Base-by-base conservation (phyloP, 2,113 vertebrate genomes). In the Cathartes aura region DNA sequence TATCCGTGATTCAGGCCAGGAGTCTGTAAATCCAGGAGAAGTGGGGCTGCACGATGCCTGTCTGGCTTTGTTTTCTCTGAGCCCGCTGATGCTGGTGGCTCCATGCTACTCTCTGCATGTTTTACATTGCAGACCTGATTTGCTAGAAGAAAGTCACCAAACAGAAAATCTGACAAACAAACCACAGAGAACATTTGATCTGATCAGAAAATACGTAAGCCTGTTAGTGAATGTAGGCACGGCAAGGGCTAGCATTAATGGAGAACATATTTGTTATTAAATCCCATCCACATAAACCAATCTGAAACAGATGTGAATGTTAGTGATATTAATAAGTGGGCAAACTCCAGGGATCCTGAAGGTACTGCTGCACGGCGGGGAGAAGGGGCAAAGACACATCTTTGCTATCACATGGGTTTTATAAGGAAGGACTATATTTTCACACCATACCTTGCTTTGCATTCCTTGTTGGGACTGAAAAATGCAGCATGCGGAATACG, bases 261-360 rank as follows among this genome's bases (percentile, higher is more conserved):
- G 71, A 66, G 93, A 98, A 96, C 94, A 96, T 91, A 89, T 91
- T 97, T 98, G 87, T 96, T 97, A 86, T 96, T 95, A 96, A 94
- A 96, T 90, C 95, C 71, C 93, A 82, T 96, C 87, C 93, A 63
- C 88, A 79, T 38, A 82, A 95, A 88, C 38, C 34, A 34, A 97
- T 97, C 38, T 23, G 82, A 97, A 98, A 92, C 97, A 98, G 96
- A 97, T 97, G 94, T 95, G 90, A 64, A 70, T 6, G 19, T 27
- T 67, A 95, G 52, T 83, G 60, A 73, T 96, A 84, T 96, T 93
- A 93, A 92, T 70, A 92, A 95, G 23, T 68, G 73, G 81, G 91
- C 86, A 85, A 89, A 72, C 86, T 58, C 81, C 78, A 79, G 94
- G 92, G 84, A 93, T 90, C 27, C 93, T 90, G 56, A 55, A 95